Conservation (phyloP, 2,888 invertebrate genomes). For the Drosophila recens region DNA sequence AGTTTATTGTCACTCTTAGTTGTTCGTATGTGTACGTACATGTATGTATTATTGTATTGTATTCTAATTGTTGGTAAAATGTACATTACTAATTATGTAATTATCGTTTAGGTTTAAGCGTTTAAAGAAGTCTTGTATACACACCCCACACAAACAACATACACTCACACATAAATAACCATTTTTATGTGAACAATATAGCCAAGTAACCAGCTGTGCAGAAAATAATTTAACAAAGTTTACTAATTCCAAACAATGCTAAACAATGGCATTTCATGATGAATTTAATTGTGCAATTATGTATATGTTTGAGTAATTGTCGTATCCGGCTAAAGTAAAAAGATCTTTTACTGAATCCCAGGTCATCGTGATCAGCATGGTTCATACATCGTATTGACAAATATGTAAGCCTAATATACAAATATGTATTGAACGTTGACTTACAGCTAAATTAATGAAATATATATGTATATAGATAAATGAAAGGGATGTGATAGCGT, state of each 20-base stretch:
- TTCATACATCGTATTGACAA: conserved; percentile 34
- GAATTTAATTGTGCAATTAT: conserved; percentile 44
- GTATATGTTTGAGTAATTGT: conserved; percentile 17
- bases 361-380: not conserved
- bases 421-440: conserved; percentile 82
- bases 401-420: conserved; percentile 56
- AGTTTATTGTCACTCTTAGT: conserved; percentile 57
- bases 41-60: conserved; percentile 48
- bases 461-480: conserved; percentile 33
- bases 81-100: conserved; percentile 60
- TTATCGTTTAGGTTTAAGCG: conserved; percentile 52
- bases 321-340: not conserved
- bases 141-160: conserved; percentile 19
- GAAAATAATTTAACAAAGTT: not conserved
- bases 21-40: conserved; percentile 42
- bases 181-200: conserved; percentile 32
- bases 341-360: not conserved
- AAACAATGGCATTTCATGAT: conserved; percentile 28
- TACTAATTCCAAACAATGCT: conserved; percentile 32
- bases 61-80: conserved; percentile 63
- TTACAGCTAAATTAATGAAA: conserved; percentile 65
- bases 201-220: conserved; percentile 48
- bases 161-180: conserved; percentile 18
- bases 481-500: conserved; percentile 7
- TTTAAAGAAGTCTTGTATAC: conserved; percentile 29